Evolutionary conservation across 2,888 invertebrate genomes (phyloP).

Genomic region (Corbicula japonica): DNA sequence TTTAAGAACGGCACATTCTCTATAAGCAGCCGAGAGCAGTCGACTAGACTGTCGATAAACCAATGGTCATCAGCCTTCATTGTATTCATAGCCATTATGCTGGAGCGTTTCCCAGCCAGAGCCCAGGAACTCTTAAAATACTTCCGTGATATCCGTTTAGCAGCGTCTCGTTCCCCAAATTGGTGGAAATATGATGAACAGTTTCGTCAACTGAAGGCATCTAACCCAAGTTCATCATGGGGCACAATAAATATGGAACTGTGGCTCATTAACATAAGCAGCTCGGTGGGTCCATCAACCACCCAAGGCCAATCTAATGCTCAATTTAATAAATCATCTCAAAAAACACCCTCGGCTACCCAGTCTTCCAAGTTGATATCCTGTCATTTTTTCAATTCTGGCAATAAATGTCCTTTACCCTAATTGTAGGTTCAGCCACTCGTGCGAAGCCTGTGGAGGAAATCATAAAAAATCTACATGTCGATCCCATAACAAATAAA

Average conservation of each 20-base stretch:
- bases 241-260: not conserved
- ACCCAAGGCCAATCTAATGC: too few relatives aligned
- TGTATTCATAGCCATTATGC: not conserved
- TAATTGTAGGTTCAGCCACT: slow-evolving; percentile 7
- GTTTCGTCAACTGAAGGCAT: not conserved
- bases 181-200: not conserved
- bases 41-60: not conserved
- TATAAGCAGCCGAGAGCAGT: not conserved
- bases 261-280: too few relatives aligned
- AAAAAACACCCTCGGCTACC: too few relatives aligned
- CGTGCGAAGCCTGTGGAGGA: not conserved
- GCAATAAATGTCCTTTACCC: too few relatives aligned
- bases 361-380: too few relatives aligned
- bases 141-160: not conserved
- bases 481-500: not conserved
- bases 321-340: too few relatives aligned
- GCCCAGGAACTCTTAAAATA: slow-evolving; percentile 2
- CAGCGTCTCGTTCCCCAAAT: not conserved
- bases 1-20: not conserved
- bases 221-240: not conserved
- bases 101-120: not conserved
- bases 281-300: too few relatives aligned
- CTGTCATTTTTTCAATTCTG: too few relatives aligned
- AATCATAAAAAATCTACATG: not conserved
- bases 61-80: slow-evolving; percentile 9